Evolutionary conservation across 1,140 invertebrate genomes (phyloP).

Genomic region (Episyrphus balteatus): DNA sequence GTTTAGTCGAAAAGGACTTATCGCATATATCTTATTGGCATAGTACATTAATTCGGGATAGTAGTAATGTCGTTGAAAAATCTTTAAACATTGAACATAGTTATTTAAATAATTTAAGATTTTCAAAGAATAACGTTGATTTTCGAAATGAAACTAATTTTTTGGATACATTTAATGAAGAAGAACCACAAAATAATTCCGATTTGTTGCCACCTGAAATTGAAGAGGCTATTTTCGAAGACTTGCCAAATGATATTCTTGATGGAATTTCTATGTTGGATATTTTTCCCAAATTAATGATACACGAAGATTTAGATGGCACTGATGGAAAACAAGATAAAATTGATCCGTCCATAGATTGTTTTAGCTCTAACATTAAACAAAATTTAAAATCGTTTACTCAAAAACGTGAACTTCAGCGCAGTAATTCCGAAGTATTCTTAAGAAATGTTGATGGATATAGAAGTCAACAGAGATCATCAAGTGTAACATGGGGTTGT

Average conservation of each 20-base stretch:
- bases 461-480: too few species aligned
- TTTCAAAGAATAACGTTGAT: constrained; percentile 18
- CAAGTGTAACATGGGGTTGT: too few species aligned
- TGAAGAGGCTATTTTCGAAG: constrained; percentile 72
- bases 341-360: too few species aligned
- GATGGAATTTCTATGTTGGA: constrained; percentile 75
- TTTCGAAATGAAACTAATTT: constrained; percentile 8
- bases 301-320: constrained; percentile 48
- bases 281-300: constrained; percentile 56
- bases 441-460: too few species aligned
- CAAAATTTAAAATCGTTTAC: too few species aligned
- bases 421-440: too few species aligned
- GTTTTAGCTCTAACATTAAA: too few species aligned
- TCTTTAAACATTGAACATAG: not conserved
- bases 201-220: constrained; percentile 68
- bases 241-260: constrained; percentile 64
- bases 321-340: constrained; percentile 44
- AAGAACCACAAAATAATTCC: constrained; percentile 60
- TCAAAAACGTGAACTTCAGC: too few species aligned
- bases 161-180: constrained; percentile 35
- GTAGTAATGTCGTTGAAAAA: constrained; percentile 7
- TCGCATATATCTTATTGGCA: constrained; percentile 53
- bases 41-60: constrained; percentile 38
- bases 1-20: constrained; percentile 46
- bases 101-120: constrained; percentile 31